These are phyloP conservation scores for Beris chalybata DNA, from an alignment of 2,888 invertebrate species.

Conservation along the genomic window DNA sequence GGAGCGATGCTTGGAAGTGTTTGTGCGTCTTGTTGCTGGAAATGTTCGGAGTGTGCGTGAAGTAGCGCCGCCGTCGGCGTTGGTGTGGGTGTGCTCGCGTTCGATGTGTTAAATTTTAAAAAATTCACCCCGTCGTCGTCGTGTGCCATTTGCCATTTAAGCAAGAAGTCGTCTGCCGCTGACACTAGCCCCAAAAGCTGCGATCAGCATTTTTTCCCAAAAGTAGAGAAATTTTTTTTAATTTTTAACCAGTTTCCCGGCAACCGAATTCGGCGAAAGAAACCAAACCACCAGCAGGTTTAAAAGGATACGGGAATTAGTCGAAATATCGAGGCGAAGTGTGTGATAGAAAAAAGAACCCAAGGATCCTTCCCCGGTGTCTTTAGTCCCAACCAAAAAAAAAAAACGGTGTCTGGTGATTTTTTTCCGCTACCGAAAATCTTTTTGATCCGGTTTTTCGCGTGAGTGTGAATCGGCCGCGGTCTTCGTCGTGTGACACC, in stretches of 20 bases:
- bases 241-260: slow-evolving; percentile 17
- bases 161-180: slow-evolving; percentile 24
- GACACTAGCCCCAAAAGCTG: slow-evolving; percentile 18
- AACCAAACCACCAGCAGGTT: slow-evolving; percentile 4
- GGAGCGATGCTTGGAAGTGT: no score
- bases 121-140: slow-evolving; percentile 7
- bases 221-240: slow-evolving; percentile 26
- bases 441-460: slow-evolving; percentile 26
- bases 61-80: no score
- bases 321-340: neutral
- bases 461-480: slow-evolving; percentile 24
- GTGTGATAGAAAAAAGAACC: no score
- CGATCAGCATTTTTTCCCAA: slow-evolving; percentile 19
- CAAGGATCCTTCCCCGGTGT: neutral
- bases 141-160: slow-evolving; percentile 35
- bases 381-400: slow-evolving; percentile 1
- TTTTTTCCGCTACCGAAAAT: neutral
- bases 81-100: no score
- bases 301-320: no score
- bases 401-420: neutral
- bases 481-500: slow-evolving; percentile 26
- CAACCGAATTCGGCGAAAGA: neutral
- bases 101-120: slow-evolving; percentile 1
- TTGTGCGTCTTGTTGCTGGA: no score
- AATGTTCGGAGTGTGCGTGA: no score